Evolutionary conservation across 2,113 vertebrate species (phyloP), one percentile per base, ranked within the genome.

Genomic region (Cathartes aura): DNA sequence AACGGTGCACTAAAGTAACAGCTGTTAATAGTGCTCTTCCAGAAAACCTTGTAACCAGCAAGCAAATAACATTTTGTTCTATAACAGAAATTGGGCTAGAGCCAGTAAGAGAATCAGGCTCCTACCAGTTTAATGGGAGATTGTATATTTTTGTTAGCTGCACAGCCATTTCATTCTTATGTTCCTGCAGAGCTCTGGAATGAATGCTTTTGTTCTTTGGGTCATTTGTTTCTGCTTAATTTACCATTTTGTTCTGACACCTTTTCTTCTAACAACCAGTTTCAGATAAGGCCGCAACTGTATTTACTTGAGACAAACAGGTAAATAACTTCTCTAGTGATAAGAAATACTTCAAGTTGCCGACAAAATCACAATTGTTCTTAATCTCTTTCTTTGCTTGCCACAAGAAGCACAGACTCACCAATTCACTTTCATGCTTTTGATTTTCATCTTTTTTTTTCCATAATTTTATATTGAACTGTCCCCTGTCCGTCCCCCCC

Each of bases 211-310:
- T 95, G 72, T 91, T 94, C 91, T 52, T 74, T 34, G 55, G 27
- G 64, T 94, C 63, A 92, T 89, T 96, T 91, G 47, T 71, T 91
- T 87, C 74, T 95, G 91, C 83, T 74, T 89, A 91, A 96, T 95
- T 96, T 89, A 59, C 43, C 68, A 55, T 94, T 96, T 92, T 87
- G 32, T 87, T 89, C 91, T 93, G 68, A 84, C 89, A 93, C 89
- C 76, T 96, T 95, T 96, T 74, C 83, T 89, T 82, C 38, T 74
- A 93, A 74, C 12, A 89, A 64, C 32, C 29, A 67, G 38, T 63
- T 94, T 89, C 68, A 89, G 81, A 72, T 94, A 96, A 87, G 47
- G 80, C 20, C 1, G n/a, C 72, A 67, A 82, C 32, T 43, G 38
- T 75, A 82, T 91, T 92, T 92, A 63, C 76, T 75, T 75, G 60